phyloP scores from a whole-genome alignment of 1,140 invertebrate genomes.

The Leptinotarsa undecemlineata region DNA sequence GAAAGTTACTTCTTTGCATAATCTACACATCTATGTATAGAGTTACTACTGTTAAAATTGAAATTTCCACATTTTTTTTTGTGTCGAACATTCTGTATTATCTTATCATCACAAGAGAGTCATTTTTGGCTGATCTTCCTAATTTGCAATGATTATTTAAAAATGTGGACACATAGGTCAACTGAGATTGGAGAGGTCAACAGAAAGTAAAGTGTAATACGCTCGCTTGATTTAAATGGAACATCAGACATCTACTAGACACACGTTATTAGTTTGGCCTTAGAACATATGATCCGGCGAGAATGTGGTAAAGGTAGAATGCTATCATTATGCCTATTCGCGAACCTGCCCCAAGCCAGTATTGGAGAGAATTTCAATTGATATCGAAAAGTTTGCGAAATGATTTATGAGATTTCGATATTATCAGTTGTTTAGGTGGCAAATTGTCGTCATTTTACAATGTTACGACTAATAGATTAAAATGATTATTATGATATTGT shows the following conservation, averaged over 20 bases:
- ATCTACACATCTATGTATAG: no score
- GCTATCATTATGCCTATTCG: not conserved
- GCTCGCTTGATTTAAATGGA: slow-evolving; percentile 17
- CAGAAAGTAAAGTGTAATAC: slow-evolving; percentile 15
- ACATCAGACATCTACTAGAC: slow-evolving; percentile 26
- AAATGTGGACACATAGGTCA: slow-evolving; percentile 25
- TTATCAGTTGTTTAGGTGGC: not conserved
- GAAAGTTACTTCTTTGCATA: no score
- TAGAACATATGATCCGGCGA: not conserved
- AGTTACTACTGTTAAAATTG: no score
- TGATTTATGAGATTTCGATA: not conserved
- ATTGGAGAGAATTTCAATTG: not conserved
- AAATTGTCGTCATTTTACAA: not conserved
- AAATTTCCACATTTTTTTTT: no score
- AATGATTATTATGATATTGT: no score
- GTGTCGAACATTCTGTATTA: no score
- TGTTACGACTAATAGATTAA: no score
- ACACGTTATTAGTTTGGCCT: slow-evolving; percentile 23
- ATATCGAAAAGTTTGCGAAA: not conserved
- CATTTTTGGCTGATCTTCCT: slow-evolving; percentile 15
- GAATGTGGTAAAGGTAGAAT: not conserved
- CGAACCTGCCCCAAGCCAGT: slow-evolving; percentile 7
- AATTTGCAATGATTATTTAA: slow-evolving; percentile 24
- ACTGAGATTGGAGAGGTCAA: slow-evolving; percentile 24
- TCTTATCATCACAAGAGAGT: not conserved